These are phyloP conservation scores for Acanthiza pusilla DNA, from an alignment of 2,797 vertebrate genomes.

Conservation along the genomic window DNA sequence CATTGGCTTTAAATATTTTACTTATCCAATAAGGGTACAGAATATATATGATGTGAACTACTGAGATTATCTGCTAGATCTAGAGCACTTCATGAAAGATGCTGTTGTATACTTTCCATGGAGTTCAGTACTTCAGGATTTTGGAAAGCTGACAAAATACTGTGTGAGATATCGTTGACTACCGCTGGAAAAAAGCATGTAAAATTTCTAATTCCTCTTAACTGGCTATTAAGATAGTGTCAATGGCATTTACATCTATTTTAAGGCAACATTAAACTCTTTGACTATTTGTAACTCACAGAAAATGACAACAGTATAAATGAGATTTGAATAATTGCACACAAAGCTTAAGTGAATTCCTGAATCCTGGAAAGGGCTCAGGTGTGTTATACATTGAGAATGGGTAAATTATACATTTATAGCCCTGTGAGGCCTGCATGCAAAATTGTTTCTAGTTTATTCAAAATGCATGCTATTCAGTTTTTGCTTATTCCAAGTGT, in stretches of 20 bases:
- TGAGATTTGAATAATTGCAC: background rate
- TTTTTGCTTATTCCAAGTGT: conserved; percentile 48
- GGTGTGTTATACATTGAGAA: background rate
- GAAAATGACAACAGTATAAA: background rate
- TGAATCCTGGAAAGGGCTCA: background rate
- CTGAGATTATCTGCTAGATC: background rate
- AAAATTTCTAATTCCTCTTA: background rate
- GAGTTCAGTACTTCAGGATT: background rate
- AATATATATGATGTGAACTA: background rate
- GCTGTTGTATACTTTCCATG: background rate
- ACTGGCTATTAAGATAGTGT: background rate
- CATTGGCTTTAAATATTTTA: background rate
- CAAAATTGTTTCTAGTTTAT: conserved; percentile 24
- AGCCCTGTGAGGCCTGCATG: background rate
- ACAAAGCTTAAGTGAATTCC: background rate
- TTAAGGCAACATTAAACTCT: background rate
- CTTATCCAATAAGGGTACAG: background rate
- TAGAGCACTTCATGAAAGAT: background rate
- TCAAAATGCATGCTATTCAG: conserved; percentile 33
- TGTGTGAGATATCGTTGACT: background rate
- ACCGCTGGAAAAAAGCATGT: background rate
- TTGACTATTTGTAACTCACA: background rate
- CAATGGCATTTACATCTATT: background rate
- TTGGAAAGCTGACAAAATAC: background rate
- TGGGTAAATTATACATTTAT: background rate